Evolutionary conservation across 2,797 vertebrate genomes (phyloP).

Genomic region (Naso thynnoides): DNA sequence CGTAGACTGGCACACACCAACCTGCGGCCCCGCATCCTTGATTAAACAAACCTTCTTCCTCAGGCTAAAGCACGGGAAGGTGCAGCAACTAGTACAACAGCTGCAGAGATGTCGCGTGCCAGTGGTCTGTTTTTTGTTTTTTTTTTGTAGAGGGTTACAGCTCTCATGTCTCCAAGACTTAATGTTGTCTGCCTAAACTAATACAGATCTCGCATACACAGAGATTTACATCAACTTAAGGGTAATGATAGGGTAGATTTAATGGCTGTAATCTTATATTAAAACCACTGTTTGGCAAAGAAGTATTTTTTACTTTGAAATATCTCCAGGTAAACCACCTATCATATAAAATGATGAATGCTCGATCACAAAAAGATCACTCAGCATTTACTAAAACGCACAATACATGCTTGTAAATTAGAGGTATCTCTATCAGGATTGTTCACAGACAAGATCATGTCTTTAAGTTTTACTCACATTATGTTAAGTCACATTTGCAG

Average conservation of each 20-base stretch:
- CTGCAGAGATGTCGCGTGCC: slow-evolving; percentile 46
- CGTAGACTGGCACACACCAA: slow-evolving; percentile 58
- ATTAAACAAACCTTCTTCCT: slow-evolving; percentile 70
- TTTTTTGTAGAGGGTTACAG: not conserved
- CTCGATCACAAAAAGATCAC: too few relatives aligned
- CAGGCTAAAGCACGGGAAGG: slow-evolving; percentile 61
- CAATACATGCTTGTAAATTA: too few relatives aligned
- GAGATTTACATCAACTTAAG: not conserved
- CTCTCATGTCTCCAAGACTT: slow-evolving; percentile 18
- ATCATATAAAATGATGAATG: too few relatives aligned
- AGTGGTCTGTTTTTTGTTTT: slow-evolving; percentile 26
- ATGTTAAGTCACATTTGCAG: too few relatives aligned
- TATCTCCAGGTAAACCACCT: too few relatives aligned
- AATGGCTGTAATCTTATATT: not conserved
- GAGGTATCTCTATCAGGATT: too few relatives aligned
- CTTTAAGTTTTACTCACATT: too few relatives aligned
- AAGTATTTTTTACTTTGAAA: too few relatives aligned
- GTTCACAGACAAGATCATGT: too few relatives aligned
- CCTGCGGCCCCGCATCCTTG: slow-evolving; percentile 60
- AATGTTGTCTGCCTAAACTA: slow-evolving; percentile 12
- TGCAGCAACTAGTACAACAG: slow-evolving; percentile 47
- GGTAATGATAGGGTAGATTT: not conserved
- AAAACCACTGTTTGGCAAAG: too few relatives aligned
- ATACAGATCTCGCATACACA: not conserved
- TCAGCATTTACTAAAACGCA: too few relatives aligned